Percentiles rank a stretch among this genome's conserved stretches.
These are phyloP conservation scores for Indicator indicator DNA, from an alignment of 2,113 vertebrate species.

Conservation along the genomic window DNA sequence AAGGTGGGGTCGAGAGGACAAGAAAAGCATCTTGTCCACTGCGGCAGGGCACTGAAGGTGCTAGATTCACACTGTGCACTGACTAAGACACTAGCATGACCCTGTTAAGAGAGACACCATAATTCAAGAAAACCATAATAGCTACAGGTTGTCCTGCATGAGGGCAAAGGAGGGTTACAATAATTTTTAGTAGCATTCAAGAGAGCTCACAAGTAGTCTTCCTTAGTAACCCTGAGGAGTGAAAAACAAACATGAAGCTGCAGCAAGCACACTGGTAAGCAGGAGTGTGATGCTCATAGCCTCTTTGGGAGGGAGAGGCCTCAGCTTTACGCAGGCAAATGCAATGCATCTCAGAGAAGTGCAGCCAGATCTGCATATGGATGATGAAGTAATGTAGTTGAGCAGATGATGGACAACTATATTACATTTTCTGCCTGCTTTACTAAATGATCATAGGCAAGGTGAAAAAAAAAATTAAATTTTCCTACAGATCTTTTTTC, in stretches of 20 bases:
- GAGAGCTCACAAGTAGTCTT: neutral
- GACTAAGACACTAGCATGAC: rapidly evolving
- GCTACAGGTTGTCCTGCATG: neutral
- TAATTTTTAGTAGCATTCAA: neutral
- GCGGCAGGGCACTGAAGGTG: neutral
- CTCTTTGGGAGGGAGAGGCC: neutral
- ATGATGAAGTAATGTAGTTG: rapidly evolving
- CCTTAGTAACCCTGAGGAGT: neutral
- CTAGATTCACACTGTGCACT: neutral
- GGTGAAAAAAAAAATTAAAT: neutral
- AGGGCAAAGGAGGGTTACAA: neutral
- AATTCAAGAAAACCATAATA: neutral
- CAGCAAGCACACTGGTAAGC: neutral
- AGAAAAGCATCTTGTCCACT: rapidly evolving
- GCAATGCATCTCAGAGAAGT: neutral
- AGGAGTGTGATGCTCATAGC: neutral
- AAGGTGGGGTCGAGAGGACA: too few species aligned
- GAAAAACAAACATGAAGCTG: neutral
- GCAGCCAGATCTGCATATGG: neutral
- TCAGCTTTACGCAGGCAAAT: neutral
- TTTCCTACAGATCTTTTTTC: neutral
- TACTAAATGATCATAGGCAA: neutral
- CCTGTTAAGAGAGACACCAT: rapidly evolving
- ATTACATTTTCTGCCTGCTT: neutral
- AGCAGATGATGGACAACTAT: neutral